A percentile compares a stretch with the other conserved stretches of the same genome.
Conservation (phyloP, 23 tunicate species). For the Halocynthia roretzi region DNA sequence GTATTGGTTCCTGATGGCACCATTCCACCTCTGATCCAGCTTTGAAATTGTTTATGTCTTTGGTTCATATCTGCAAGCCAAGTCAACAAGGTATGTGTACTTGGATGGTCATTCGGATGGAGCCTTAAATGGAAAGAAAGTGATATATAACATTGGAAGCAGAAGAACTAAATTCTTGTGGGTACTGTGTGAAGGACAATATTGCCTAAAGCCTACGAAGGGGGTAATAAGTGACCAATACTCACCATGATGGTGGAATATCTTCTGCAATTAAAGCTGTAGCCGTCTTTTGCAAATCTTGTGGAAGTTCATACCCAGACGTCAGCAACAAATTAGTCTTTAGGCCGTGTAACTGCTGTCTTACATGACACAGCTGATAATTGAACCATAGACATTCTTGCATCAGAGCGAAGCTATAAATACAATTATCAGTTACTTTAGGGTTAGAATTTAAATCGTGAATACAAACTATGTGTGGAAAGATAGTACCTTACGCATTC, state of each 20-base stretch:
- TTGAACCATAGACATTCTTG: slow-evolving; percentile 92
- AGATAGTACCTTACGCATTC: slow-evolving; percentile 19
- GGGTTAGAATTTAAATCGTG: background rate
- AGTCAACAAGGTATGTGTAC: slow-evolving; percentile 67
- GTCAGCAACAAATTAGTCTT: slow-evolving; percentile 30
- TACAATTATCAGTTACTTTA: background rate
- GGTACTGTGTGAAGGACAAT: no score
- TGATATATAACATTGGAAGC: background rate
- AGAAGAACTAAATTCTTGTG: background rate
- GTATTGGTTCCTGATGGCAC: slow-evolving; percentile 72
- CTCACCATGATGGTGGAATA: slow-evolving; percentile 74
- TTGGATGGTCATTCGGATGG: slow-evolving; percentile 68
- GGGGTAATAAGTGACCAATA: background rate
- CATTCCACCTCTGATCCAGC: slow-evolving; percentile 75
- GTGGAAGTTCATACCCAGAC: slow-evolving; percentile 44
- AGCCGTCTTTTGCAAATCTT: slow-evolving; percentile 47
- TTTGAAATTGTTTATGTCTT: slow-evolving; percentile 48
- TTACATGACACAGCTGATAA: slow-evolving; percentile 36
- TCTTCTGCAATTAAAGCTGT: slow-evolving; percentile 46
- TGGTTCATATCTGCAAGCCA: slow-evolving; percentile 78
- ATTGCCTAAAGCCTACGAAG: background rate
- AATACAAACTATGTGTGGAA: background rate
- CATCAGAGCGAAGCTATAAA: slow-evolving; percentile 70
- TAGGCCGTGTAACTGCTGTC: slow-evolving; percentile 52
- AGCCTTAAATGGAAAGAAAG: slow-evolving; percentile 33